Evolutionary conservation across 2,797 vertebrate genomes (phyloP).

Genomic region (Xiphophorus birchmanni): DNA sequence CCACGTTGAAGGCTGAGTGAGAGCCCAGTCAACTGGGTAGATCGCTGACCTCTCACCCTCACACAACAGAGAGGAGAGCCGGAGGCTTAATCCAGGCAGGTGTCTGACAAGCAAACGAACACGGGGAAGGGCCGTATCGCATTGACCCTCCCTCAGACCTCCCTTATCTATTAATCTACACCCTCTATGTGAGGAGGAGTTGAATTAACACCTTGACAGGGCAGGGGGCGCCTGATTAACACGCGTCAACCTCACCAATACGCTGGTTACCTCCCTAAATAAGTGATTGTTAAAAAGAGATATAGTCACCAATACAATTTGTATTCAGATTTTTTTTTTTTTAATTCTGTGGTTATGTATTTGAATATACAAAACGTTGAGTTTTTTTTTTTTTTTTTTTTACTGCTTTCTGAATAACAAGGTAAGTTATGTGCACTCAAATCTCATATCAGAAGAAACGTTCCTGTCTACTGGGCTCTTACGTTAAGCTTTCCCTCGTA

Average conservation of each 20-base stretch:
- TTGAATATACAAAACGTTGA: not conserved
- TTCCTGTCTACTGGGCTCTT: constrained; percentile 37
- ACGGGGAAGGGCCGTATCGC: constrained; percentile 90
- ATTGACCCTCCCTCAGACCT: constrained; percentile 92
- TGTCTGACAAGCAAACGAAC: constrained; percentile 95
- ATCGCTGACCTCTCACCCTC: constrained; percentile 93
- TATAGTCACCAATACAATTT: not conserved
- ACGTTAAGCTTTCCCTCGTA: constrained; percentile 21
- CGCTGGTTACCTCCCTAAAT: constrained; percentile 75
- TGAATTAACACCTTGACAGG: constrained; percentile 94
- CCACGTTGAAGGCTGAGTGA: constrained; percentile 83
- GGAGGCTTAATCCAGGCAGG: constrained; percentile 96
- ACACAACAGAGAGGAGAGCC: constrained; percentile 77
- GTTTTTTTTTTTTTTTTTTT: not conserved
- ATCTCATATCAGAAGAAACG: constrained; percentile 41
- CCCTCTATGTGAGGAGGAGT: constrained; percentile 90
- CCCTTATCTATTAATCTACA: constrained; percentile 99
- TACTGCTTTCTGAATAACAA: constrained; percentile 51
- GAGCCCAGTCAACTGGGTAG: constrained; percentile 93
- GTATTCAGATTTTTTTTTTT: not conserved
- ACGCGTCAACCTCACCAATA: constrained; percentile 82
- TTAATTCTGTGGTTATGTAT: not conserved
- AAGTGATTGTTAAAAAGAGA: constrained; percentile 72
- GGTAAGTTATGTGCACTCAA: constrained; percentile 34
- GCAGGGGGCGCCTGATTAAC: constrained; percentile 92